Conservation (phyloP, 1,140 invertebrate genomes). For the Rhynchophorus ferrugineus region DNA sequence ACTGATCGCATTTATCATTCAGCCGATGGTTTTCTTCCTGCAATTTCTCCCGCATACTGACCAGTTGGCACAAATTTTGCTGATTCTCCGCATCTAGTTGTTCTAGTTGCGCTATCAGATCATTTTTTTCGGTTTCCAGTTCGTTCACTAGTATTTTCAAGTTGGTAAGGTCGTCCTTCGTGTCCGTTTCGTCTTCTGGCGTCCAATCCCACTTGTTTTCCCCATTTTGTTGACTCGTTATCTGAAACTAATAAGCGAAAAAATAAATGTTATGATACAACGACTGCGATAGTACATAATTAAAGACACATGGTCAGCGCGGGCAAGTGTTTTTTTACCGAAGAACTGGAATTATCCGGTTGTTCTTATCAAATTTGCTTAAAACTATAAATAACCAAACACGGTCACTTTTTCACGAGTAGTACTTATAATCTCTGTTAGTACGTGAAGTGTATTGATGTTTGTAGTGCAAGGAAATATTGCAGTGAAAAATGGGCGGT, state of each 20-base stretch:
- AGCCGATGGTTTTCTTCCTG: slow-evolving; percentile 48
- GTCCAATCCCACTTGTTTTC: slow-evolving; percentile 17
- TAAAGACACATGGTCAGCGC: too few relatives aligned
- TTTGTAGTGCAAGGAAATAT: too few relatives aligned
- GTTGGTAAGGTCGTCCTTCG: slow-evolving; percentile 12
- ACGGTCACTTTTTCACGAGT: too few relatives aligned
- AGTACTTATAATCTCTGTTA: too few relatives aligned
- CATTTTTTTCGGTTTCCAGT: slow-evolving; percentile 36
- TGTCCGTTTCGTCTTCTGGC: neutral
- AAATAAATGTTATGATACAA: too few relatives aligned
- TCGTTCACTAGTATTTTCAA: slow-evolving; percentile 17
- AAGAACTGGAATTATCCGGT: too few relatives aligned
- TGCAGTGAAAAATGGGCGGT: too few relatives aligned
- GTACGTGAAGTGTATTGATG: too few relatives aligned
- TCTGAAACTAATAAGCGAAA: slow-evolving; percentile 13
- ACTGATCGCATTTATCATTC: slow-evolving; percentile 44
- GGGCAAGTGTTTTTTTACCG: too few relatives aligned
- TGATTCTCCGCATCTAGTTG: slow-evolving; percentile 37
- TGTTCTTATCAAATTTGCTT: too few relatives aligned
- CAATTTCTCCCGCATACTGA: slow-evolving; percentile 42
- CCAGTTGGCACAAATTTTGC: slow-evolving; percentile 32
- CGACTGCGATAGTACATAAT: too few relatives aligned
- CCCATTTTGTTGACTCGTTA: slow-evolving; percentile 3
- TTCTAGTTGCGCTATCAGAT: slow-evolving; percentile 33
- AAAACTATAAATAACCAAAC: too few relatives aligned